These are phyloP conservation scores for Platysteira castanea DNA, from an alignment of 2,113 vertebrate genomes.

Conservation along the genomic window DNA sequence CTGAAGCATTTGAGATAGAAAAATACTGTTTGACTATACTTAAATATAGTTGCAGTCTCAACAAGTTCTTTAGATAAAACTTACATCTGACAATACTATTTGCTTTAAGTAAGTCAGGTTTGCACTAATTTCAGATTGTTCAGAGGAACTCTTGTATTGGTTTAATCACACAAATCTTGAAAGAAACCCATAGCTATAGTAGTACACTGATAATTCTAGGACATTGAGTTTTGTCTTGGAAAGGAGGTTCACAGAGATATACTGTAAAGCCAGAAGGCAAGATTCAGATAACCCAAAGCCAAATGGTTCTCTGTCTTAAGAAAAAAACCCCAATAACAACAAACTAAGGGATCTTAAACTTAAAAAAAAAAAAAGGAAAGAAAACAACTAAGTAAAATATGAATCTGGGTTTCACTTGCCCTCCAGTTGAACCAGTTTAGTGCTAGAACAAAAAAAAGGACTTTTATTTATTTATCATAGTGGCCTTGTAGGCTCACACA, in stretches of 20 bases:
- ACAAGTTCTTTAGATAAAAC: not conserved
- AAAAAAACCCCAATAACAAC: not conserved
- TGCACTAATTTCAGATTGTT: not conserved
- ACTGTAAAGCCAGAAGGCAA: not conserved
- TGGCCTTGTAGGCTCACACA: not conserved
- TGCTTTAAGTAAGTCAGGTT: not conserved
- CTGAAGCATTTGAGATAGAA: not conserved
- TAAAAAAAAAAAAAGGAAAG: not conserved
- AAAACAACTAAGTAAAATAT: not conserved
- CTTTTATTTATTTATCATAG: conserved; percentile 47
- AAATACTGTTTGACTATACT: not conserved
- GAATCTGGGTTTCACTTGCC: not conserved
- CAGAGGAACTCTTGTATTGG: not conserved
- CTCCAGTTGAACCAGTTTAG: conserved; percentile 14
- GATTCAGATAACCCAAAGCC: not conserved
- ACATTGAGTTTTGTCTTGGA: not conserved
- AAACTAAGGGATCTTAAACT: not conserved
- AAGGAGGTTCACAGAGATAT: not conserved
- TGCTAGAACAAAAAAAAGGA: not conserved
- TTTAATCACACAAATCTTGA: not conserved
- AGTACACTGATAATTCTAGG: not conserved
- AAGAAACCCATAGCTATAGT: not conserved
- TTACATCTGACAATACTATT: not conserved
- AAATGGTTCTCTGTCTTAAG: not conserved
- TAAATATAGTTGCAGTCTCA: not conserved